Evolutionary conservation across 2,888 invertebrate genomes (phyloP).

Genomic region (Stegophylla sp.): DNA sequence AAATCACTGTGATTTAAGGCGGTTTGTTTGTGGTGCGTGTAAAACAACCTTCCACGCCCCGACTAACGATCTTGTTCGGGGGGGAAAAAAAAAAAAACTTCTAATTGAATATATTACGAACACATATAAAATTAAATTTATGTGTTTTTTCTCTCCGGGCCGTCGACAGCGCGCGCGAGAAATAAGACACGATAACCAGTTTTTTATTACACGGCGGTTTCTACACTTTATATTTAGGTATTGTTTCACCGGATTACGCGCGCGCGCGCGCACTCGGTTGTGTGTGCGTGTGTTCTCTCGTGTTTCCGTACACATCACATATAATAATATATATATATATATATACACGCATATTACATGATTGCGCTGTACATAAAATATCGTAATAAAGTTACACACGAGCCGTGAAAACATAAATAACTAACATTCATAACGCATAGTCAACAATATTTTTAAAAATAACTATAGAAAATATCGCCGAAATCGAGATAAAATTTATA

Average conservation of each 20-base stretch:
- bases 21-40: conserved; percentile 39
- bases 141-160: neutral
- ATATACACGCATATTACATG: too few relatives aligned
- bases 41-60: conserved; percentile 50
- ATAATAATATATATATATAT: too few relatives aligned
- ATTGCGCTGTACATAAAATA: too few relatives aligned
- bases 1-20: conserved; percentile 39
- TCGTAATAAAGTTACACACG: too few relatives aligned
- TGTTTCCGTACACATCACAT: neutral
- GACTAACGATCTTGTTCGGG: conserved; percentile 34
- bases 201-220: conserved; percentile 20
- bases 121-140: neutral
- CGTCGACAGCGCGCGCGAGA: neutral
- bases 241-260: conserved; percentile 40
- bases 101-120: conserved; percentile 37
- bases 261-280: neutral
- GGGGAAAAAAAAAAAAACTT: neutral
- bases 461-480: too few relatives aligned
- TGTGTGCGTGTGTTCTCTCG: neutral
- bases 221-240: neutral
- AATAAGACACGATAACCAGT: conserved; percentile 20
- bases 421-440: too few relatives aligned
- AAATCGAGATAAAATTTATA: too few relatives aligned
- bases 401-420: too few relatives aligned
- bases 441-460: too few relatives aligned